Evolutionary conservation across 2,888 invertebrate genomes (phyloP), one percentile per base, ranked within the genome.

Genomic region (Meloe dianella): DNA sequence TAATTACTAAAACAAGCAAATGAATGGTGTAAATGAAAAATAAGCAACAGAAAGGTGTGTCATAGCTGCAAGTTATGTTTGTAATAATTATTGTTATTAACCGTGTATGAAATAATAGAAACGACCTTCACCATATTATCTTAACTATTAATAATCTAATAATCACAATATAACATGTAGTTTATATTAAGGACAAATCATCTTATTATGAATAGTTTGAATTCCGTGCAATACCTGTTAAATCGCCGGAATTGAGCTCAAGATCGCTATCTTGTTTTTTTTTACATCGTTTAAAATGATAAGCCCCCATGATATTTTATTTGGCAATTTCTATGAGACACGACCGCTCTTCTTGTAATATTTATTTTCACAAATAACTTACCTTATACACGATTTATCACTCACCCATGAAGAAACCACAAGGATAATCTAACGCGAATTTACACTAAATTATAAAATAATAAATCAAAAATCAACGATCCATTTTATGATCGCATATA

Each of bases 251-350:
- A 72, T 68, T 60, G 59, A 66, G 64, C 65, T 59, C 57, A 35
- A 61, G 65, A 72, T 72, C 66, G 65, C 65, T 68, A 71, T 71
- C 69, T 59, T 69, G 62, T 60, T 68, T 64, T 60, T 64, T 65
- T 63, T 59, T n/a, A n/a, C 67, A 30, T 64, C 29, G 32, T 60
- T 47, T 35, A 62, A 65, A 63, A 68, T 63, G 66, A 68, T 59
- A 65, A 65, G 65, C 66, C 65, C 64, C 29, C 54, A 47, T 60
- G 57, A 64, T 72, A 63, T 66, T 58, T 70, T 70, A 69, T 72
- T 69, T 67, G 70, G 57, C 61, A 70, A 70, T 72, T 69, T 70
- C 70, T 70, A 66, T 70, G 62, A 41, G 68, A 69, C 70, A 70
- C 71, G 71, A 68, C 61, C 66, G 62, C n/a, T n/a, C n/a, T 70